These are phyloP conservation scores for Noctua pronuba DNA, from an alignment of 2,888 invertebrate genomes.

Conservation along the genomic window DNA sequence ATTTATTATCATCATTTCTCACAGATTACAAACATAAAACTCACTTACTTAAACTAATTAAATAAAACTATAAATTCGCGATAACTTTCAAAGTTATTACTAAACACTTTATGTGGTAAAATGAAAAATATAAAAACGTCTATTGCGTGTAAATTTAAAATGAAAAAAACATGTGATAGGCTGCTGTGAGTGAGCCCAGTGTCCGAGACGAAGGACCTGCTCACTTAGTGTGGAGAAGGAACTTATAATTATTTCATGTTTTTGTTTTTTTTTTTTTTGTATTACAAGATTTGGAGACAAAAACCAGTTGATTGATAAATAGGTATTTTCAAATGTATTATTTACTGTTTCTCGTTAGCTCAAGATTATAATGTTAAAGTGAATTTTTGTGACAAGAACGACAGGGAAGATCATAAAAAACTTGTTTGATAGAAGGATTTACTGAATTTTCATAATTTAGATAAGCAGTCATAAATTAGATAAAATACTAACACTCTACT, in stretches of 20 bases:
- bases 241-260: conserved; percentile 31
- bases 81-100: conserved; percentile 53
- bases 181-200: conserved; percentile 59
- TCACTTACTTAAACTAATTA: conserved; percentile 38
- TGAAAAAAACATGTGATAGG: conserved; percentile 76
- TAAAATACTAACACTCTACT: not conserved
- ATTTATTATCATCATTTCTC: not conserved
- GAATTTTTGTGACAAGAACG: not conserved
- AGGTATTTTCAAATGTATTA: not conserved
- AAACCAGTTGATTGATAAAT: not conserved
- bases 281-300: not conserved
- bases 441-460: not conserved
- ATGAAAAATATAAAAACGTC: conserved; percentile 66
- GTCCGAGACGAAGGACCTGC: conserved; percentile 29
- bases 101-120: conserved; percentile 44
- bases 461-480: not conserved
- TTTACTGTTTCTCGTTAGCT: not conserved
- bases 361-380: not conserved
- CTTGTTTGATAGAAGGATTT: not conserved
- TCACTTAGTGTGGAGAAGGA: conserved; percentile 52
- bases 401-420: not conserved
- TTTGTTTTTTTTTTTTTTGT: not conserved
- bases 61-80: conserved; percentile 54
- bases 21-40: not conserved
- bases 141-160: conserved; percentile 73